A percentile compares a stretch with the other conserved stretches of the same genome.
Evolutionary conservation across 2,797 vertebrate genomes (phyloP).

Genomic region (Semaprochilodus insignis): DNA sequence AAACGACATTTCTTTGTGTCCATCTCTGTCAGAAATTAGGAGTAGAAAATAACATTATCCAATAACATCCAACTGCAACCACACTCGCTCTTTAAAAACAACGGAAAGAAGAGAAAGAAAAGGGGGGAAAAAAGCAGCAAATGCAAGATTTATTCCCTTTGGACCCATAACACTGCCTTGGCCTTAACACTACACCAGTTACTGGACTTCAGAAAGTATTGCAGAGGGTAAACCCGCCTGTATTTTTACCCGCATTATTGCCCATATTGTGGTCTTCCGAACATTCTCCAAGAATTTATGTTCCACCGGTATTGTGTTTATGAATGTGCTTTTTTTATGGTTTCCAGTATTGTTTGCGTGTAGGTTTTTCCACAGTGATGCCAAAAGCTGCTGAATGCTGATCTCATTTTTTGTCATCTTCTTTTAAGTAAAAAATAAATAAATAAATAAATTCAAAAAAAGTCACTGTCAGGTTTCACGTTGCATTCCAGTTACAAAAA

Average conservation of each 20-base stretch:
- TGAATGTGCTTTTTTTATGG: constrained; percentile 53
- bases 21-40: constrained; percentile 76
- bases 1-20: constrained; percentile 80
- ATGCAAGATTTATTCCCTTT: constrained; percentile 76
- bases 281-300: constrained; percentile 53
- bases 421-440: constrained; percentile 53
- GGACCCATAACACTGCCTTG: constrained; percentile 81
- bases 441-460: constrained; percentile 46
- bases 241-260: constrained; percentile 64
- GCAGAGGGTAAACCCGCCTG: constrained; percentile 68
- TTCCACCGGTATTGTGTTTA: constrained; percentile 54
- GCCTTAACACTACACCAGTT: constrained; percentile 70
- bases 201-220: constrained; percentile 69
- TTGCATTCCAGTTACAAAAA: constrained; percentile 72
- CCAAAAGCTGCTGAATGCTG: constrained; percentile 77
- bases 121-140: constrained; percentile 78
- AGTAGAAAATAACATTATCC: constrained; percentile 79
- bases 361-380: constrained; percentile 81
- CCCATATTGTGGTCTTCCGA: constrained; percentile 40
- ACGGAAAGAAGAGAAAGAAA: constrained; percentile 66
- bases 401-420: constrained; percentile 69
- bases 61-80: constrained; percentile 58
- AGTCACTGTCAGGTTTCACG: constrained; percentile 66
- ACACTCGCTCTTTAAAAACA: constrained; percentile 59
- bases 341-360: constrained; percentile 57